Conservation (phyloP, 2,113 vertebrate species). For the Marmota flaviventris region DNA sequence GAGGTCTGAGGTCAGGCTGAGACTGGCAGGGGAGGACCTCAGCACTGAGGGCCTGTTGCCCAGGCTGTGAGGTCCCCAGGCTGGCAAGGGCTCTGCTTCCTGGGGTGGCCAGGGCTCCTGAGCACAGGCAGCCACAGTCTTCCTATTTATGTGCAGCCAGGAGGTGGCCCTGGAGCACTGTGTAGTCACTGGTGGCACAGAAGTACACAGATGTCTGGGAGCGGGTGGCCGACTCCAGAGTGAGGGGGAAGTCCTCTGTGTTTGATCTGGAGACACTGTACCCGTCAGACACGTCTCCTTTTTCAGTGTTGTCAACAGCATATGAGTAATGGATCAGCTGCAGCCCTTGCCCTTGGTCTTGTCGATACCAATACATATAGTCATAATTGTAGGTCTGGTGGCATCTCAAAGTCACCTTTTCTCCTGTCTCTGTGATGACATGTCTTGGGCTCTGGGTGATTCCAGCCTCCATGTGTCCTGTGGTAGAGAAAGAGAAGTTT, state of each 20-base stretch:
- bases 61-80: rapidly evolving
- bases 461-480: background rate
- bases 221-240: rapidly evolving
- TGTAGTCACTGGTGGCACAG: conserved; percentile 54
- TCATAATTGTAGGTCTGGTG: background rate
- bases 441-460: conserved; percentile 53
- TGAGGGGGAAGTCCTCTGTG: rapidly evolving
- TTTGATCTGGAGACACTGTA: background rate
- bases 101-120: background rate
- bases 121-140: background rate
- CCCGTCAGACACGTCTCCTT: background rate
- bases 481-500: background rate
- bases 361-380: conserved; percentile 69
- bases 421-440: background rate
- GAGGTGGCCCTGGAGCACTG: background rate
- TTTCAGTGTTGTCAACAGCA: rapidly evolving
- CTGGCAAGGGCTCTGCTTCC: background rate
- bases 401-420: background rate
- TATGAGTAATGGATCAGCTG: conserved; percentile 17
- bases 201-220: conserved; percentile 66
- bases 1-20: background rate
- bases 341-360: background rate
- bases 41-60: background rate
- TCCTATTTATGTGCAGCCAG: background rate
- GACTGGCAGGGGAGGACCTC: rapidly evolving